A percentile compares a stretch with the other conserved stretches of the same genome.
Evolutionary conservation across 1,140 invertebrate genomes (phyloP).

Genomic region (Drosophila ohnishii): DNA sequence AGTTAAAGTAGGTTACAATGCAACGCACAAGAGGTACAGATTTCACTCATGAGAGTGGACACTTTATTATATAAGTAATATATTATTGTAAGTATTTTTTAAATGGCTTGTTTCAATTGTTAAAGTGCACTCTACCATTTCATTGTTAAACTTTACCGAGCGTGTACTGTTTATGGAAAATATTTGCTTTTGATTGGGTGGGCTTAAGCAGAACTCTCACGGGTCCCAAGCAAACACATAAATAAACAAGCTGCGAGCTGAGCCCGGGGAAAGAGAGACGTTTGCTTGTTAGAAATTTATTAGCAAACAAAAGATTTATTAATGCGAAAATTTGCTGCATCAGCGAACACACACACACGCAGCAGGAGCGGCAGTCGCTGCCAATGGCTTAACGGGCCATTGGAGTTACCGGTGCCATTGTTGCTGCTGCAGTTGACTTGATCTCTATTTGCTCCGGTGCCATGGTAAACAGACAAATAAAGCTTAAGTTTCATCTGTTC

Average conservation of each 20-base stretch:
- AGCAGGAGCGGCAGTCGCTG: conserved; percentile 17
- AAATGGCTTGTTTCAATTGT: not conserved
- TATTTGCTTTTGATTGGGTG: conserved; percentile 1
- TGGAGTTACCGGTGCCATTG: conserved; percentile 23
- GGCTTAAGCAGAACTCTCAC: conserved; percentile 10
- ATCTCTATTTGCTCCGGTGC: conserved; percentile 40
- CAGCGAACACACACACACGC: conserved; percentile 46
- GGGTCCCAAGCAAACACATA: conserved; percentile 31
- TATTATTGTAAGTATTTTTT: not conserved
- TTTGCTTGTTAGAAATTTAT: conserved; percentile 67
- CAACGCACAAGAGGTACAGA: not conserved
- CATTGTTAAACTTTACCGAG: not conserved
- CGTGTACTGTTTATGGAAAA: not conserved
- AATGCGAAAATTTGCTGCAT: conserved; percentile 72
- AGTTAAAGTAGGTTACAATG: not conserved
- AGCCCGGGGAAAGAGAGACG: conserved; percentile 7
- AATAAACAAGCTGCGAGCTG: conserved; percentile 32
- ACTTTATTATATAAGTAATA: too few relatives aligned
- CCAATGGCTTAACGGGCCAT: conserved; percentile 20
- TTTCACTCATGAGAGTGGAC: not conserved
- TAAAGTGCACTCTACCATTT: not conserved
- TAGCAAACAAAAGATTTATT: conserved; percentile 78
- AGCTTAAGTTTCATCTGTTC: conserved; percentile 65
- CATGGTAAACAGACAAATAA: conserved; percentile 55
- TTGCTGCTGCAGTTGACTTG: conserved; percentile 44